These are phyloP conservation scores for Eubucco bourcierii DNA, from an alignment of 2,113 vertebrate species.

Conservation along the genomic window DNA sequence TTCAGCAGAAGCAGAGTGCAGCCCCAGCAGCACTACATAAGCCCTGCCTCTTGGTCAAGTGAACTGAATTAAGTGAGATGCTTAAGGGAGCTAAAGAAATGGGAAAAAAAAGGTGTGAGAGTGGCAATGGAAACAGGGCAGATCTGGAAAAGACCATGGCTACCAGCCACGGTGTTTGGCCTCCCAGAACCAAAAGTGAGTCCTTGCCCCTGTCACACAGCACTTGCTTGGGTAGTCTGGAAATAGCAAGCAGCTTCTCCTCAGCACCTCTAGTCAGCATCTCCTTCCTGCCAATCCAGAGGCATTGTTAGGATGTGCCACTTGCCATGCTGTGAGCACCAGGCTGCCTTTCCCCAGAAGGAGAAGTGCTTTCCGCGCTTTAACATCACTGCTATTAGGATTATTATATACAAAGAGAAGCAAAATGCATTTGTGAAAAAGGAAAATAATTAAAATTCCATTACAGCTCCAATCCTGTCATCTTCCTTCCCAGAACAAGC, in stretches of 20 bases:
- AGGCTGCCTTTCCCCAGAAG: background rate
- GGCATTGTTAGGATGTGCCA: background rate
- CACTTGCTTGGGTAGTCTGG: rapidly evolving
- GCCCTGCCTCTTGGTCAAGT: rapidly evolving
- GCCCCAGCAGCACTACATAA: background rate
- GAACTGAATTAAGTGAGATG: rapidly evolving
- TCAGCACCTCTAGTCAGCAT: background rate
- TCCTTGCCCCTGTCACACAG: background rate
- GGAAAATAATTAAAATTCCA: slow-evolving; percentile 37
- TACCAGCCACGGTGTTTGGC: background rate
- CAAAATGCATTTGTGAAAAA: slow-evolving; percentile 17
- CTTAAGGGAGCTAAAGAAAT: background rate
- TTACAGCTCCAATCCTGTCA: slow-evolving; percentile 27
- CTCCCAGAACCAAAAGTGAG: background rate
- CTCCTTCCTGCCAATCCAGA: background rate
- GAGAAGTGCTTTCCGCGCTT: background rate
- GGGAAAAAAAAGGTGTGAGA: background rate
- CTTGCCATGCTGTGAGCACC: background rate
- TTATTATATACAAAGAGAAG: background rate
- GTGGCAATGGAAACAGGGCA: background rate
- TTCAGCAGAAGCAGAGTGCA: background rate
- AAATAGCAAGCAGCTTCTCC: background rate
- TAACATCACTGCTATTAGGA: background rate
- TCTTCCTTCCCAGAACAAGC: slow-evolving; percentile 12
- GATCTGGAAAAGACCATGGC: background rate